These are phyloP conservation scores for Plebejus argus DNA, from an alignment of 2,888 invertebrate genomes.

Conservation along the genomic window DNA sequence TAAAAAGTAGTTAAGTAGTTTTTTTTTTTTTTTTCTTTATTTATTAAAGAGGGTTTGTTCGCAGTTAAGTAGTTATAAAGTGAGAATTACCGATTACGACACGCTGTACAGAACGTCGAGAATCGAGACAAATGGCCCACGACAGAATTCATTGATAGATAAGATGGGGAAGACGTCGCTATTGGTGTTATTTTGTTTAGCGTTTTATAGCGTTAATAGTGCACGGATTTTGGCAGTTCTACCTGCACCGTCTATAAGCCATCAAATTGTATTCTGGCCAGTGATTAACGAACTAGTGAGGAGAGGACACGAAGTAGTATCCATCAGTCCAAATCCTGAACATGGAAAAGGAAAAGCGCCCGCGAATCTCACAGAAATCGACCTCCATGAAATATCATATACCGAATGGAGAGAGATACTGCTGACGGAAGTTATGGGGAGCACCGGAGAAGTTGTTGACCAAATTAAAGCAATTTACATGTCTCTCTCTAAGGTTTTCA, in stretches of 20 bases:
- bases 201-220: conserved; percentile 35
- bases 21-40: too few species aligned
- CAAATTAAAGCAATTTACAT: conserved; percentile 30
- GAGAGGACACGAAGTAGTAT: conserved; percentile 60
- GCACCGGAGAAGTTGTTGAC: conserved; percentile 32
- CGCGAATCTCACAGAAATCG: conserved; percentile 55
- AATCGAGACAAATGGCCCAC: conserved; percentile 21
- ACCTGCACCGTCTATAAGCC: conserved; percentile 60
- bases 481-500: conserved; percentile 38
- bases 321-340: conserved; percentile 57
- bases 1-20: too few species aligned
- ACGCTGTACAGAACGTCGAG: conserved; percentile 30
- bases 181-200: conserved; percentile 29
- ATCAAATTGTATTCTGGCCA: conserved; percentile 49
- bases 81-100: background rate
- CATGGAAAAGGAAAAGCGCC: conserved; percentile 52
- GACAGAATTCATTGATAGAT: background rate
- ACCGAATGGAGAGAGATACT: conserved; percentile 37
- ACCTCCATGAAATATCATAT: conserved; percentile 56
- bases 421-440: conserved; percentile 31
- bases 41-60: too few species aligned
- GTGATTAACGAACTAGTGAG: conserved; percentile 54
- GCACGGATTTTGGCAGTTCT: conserved; percentile 56
- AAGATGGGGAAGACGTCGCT: conserved; percentile 21
- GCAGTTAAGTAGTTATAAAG: background rate